Base-by-base conservation (phyloP, 2,888 invertebrate species). In the Apantesis nais region DNA sequence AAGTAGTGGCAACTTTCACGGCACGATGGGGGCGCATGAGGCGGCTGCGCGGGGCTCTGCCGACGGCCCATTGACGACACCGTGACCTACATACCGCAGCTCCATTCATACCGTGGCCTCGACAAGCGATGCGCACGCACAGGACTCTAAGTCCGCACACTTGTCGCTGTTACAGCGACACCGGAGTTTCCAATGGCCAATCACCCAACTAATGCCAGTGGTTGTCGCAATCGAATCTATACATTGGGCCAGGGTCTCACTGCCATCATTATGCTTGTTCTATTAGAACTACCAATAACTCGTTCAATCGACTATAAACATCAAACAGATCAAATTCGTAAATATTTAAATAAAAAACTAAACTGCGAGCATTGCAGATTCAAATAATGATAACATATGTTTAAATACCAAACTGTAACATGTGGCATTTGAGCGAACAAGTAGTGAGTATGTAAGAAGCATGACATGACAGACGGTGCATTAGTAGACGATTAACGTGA, bases 1-100 rank as follows among this genome's bases (percentile, higher is more conserved):
- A 95, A 95, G 95, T 93, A 93, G 92, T 89, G 90, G 93, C 90
- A 93, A 95, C 95, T 95, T 95, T 95, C 95, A 93, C 95, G 86
- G 89, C 87, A 87, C 89, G 92, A 91, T 91, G 92, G 90, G 92
- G 93, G 92, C 92, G 91, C 92, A 87, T 88, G 90, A 88, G 88
- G 89, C 89, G 90, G 91, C 86, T 87, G 91, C 90, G 93, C 90
- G 90, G 90, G 89, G 91, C 88, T 91, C 90, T 88, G 90, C 87
- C 91, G 88, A 84, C 90, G 91, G 93, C 91, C 92, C 95, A 95
- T 95, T 95, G 95, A 94, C 93, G 95, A 94, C 94, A 94, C 93
- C 93, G 93, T 93, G 93, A 92, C 95, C 95, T 83, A 94, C 93
- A 95, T 95, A 93, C 93, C 93, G 90, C 84, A 83, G 89, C 88